Percentiles rank a stretch among this genome's conserved stretches.
Conservation (phyloP, 2,113 vertebrate genomes). For the Cricetomys ansorgei region DNA sequence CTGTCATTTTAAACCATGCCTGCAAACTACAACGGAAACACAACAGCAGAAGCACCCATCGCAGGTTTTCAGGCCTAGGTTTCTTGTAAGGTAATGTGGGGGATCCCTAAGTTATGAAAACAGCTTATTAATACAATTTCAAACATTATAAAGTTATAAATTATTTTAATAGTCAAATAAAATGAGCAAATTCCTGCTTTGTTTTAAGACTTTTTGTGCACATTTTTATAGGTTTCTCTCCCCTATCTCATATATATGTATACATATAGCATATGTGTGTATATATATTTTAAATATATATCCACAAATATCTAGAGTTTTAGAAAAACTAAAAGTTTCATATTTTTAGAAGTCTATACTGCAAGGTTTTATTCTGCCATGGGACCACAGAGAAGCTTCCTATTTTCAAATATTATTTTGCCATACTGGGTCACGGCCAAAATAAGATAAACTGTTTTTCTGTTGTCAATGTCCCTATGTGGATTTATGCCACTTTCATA, state of each 20-base stretch:
- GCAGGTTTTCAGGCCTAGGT: slow-evolving; percentile 72
- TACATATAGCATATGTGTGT: not conserved
- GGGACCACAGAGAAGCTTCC: slow-evolving; percentile 7
- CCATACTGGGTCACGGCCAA: slow-evolving; percentile 23
- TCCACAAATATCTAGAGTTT: not conserved
- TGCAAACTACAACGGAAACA: slow-evolving; percentile 76
- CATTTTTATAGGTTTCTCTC: not conserved
- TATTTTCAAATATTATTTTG: slow-evolving; percentile 54
- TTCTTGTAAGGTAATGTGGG: slow-evolving; percentile 69
- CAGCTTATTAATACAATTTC: slow-evolving; percentile 68
- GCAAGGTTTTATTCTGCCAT: not conserved
- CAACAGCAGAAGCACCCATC: slow-evolving; percentile 67
- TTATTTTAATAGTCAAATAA: slow-evolving; percentile 53
- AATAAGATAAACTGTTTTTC: slow-evolving; percentile 32
- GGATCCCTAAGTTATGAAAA: slow-evolving; percentile 52
- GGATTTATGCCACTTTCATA: slow-evolving; percentile 50
- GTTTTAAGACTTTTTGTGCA: not conserved
- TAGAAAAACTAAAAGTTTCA: slow-evolving; percentile 8
- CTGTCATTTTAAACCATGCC: slow-evolving; percentile 78
- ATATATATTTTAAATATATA: too few species aligned
- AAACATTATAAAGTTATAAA: slow-evolving; percentile 8
- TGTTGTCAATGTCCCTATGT: slow-evolving; percentile 16
- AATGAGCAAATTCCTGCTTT: slow-evolving; percentile 16
- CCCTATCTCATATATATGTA: not conserved
- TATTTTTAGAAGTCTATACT: not conserved